Percentiles rank a stretch among this genome's conserved stretches.
phyloP scores from a whole-genome alignment of 2,888 invertebrate species.

The Rhagonycha fulva region DNA sequence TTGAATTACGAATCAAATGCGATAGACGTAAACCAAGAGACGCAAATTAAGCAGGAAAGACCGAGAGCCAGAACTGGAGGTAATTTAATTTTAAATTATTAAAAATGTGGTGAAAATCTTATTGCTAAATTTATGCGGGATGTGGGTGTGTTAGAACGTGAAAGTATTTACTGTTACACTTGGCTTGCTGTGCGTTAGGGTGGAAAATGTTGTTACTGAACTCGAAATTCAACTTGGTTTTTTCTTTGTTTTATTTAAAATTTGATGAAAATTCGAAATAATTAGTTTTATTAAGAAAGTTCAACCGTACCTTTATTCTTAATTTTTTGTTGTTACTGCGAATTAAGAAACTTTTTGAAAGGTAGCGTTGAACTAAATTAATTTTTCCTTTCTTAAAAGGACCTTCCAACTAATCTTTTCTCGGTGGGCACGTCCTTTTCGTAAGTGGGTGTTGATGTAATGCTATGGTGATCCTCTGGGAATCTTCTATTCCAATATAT shows the following conservation, averaged over 20 bases:
- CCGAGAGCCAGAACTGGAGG: conserved; percentile 65
- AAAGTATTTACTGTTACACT: neutral
- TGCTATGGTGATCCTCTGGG: neutral
- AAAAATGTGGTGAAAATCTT: neutral
- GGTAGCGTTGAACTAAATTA: neutral
- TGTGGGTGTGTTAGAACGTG: neutral
- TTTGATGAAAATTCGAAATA: neutral
- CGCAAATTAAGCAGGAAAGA: conserved; percentile 53
- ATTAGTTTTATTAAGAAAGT: neutral
- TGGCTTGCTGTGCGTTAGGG: neutral
- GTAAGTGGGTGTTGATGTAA: neutral
- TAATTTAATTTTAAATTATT: conserved; percentile 34
- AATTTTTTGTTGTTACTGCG: neutral
- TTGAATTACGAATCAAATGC: conserved; percentile 42
- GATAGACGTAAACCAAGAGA: conserved; percentile 39
- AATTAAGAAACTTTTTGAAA: neutral
- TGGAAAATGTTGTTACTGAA: neutral
- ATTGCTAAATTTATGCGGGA: neutral
- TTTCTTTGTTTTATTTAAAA: neutral
- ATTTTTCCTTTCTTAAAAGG: neutral
- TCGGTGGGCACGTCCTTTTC: too few species aligned
- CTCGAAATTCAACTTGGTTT: neutral
- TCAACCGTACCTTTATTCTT: neutral
- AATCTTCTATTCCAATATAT: neutral
- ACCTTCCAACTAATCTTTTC: neutral